Evolutionary conservation across 1,140 invertebrate genomes (phyloP).

Genomic region (Papilio glaucus): DNA sequence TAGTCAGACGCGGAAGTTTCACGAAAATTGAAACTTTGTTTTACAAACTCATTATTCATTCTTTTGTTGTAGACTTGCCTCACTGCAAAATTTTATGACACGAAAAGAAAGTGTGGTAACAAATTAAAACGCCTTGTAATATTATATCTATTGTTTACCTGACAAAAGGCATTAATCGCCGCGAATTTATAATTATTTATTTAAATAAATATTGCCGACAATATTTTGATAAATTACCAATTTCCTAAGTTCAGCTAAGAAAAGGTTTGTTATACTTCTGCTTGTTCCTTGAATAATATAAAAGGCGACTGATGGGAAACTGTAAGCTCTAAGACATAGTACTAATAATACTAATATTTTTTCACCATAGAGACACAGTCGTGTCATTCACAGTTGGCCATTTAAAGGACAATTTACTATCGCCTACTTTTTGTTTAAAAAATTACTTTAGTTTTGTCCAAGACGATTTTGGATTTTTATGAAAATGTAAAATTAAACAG

Average conservation of each 20-base stretch:
- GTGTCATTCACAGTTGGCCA: no score
- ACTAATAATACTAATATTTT: no score
- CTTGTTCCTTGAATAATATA: background rate
- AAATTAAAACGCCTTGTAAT: slow-evolving; percentile 79
- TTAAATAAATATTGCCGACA: slow-evolving; percentile 21
- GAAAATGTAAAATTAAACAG: no score
- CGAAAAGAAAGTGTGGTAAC: slow-evolving; percentile 76
- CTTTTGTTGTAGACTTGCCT: slow-evolving; percentile 70
- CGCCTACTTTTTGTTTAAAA: no score
- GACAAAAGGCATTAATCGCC: slow-evolving; percentile 55
- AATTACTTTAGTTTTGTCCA: no score
- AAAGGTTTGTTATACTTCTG: background rate
- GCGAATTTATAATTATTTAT: slow-evolving; percentile 31
- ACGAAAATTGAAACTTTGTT: slow-evolving; percentile 78
- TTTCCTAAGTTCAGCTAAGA: slow-evolving; percentile 45
- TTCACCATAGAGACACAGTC: no score
- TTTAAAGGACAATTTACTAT: no score
- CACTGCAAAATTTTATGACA: slow-evolving; percentile 74
- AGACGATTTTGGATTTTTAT: no score
- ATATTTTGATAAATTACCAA: slow-evolving; percentile 21
- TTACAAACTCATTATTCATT: slow-evolving; percentile 78
- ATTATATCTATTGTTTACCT: slow-evolving; percentile 48
- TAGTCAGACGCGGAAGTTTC: slow-evolving; percentile 64
- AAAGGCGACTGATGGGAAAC: background rate
- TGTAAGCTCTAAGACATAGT: background rate